These are phyloP conservation scores for Bugulina stolonifera DNA, from an alignment of 2,888 invertebrate species.

Conservation along the genomic window DNA sequence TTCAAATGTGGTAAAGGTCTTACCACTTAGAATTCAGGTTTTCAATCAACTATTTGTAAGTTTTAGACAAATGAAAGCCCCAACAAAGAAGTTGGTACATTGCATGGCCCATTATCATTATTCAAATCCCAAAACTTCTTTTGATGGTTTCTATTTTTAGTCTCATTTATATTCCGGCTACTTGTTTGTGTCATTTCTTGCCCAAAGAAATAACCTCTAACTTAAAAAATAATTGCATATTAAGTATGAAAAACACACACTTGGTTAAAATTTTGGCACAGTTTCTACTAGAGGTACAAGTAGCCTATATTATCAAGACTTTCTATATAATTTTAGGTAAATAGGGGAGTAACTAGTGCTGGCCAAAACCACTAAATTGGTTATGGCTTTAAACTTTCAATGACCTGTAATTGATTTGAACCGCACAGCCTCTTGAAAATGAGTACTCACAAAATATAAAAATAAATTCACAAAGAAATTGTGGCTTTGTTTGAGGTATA, in stretches of 20 bases:
- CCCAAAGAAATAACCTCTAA: background rate
- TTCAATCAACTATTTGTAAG: background rate
- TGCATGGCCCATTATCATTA: background rate
- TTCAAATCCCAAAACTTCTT: background rate
- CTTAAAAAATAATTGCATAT: background rate
- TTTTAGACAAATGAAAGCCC: background rate
- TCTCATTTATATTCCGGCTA: no score
- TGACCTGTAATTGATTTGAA: slow-evolving; percentile 2
- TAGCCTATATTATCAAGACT: no score
- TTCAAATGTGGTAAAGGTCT: background rate
- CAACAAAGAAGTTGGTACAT: background rate
- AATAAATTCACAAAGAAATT: slow-evolving; percentile 25
- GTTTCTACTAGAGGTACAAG: no score
- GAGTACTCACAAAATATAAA: slow-evolving; percentile 23
- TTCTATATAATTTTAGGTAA: no score
- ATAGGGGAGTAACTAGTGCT: no score
- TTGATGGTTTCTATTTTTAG: background rate
- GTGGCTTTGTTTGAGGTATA: slow-evolving; percentile 19
- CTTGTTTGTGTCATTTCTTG: background rate
- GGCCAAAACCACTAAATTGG: background rate
- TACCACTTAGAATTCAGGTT: background rate
- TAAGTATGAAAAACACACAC: background rate
- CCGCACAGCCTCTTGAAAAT: slow-evolving; percentile 21
- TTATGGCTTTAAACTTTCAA: background rate
- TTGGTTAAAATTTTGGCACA: background rate